These are phyloP conservation scores for Mesoligia furuncula DNA, from an alignment of 2,888 invertebrate genomes.

Conservation along the genomic window DNA sequence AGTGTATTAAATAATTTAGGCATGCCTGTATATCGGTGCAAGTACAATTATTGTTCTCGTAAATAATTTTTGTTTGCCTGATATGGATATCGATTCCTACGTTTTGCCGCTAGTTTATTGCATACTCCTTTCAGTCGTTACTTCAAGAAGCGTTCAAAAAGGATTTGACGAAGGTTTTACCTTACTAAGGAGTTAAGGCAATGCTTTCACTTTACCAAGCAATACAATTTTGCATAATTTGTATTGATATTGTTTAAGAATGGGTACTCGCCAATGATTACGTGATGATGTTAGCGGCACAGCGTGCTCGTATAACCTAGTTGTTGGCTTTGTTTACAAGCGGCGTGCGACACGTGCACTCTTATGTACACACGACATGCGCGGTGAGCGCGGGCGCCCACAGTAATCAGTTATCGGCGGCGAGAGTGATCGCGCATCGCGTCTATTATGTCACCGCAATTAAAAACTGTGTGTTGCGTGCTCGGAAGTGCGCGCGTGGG, in stretches of 20 bases:
- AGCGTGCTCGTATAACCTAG: slow-evolving; percentile 66
- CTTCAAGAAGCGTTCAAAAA: not conserved
- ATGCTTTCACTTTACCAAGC: not conserved
- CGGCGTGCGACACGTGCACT: slow-evolving; percentile 78
- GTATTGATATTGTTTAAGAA: slow-evolving; percentile 39
- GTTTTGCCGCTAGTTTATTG: not conserved
- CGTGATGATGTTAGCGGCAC: slow-evolving; percentile 57
- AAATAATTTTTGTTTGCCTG: not conserved
- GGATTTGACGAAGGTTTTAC: not conserved
- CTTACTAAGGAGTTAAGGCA: not conserved
- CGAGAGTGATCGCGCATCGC: slow-evolving; percentile 80
- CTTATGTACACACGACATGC: slow-evolving; percentile 68
- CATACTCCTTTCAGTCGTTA: slow-evolving; percentile 1
- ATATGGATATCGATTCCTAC: not conserved
- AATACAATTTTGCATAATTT: slow-evolving; percentile 7
- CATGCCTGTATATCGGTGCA: not conserved
- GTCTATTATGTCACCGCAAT: slow-evolving; percentile 81
- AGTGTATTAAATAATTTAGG: not conserved
- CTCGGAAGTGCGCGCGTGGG: slow-evolving; percentile 62
- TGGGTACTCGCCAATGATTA: slow-evolving; percentile 52
- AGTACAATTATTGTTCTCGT: not conserved
- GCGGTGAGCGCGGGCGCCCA: slow-evolving; percentile 66
- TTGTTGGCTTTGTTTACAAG: slow-evolving; percentile 80
- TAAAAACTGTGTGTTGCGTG: slow-evolving; percentile 76
- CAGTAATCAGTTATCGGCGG: slow-evolving; percentile 74